Conservation (phyloP, 2,888 invertebrate species). For the Epinotia bilunana region DNA sequence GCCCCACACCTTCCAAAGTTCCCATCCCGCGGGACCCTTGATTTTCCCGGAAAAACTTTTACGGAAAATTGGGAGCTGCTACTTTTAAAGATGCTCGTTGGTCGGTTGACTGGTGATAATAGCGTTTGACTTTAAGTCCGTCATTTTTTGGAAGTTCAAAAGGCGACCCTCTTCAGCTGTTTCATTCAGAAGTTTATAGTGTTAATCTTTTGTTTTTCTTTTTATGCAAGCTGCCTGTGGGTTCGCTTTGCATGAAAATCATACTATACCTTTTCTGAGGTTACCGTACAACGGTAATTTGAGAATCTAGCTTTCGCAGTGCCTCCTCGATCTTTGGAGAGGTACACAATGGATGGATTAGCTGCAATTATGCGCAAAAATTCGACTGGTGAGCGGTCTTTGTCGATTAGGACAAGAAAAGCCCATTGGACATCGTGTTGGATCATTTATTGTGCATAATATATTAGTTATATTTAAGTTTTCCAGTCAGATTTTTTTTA, state of each 20-base stretch:
- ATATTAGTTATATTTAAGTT: too few relatives aligned
- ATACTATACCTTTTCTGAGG: too few relatives aligned
- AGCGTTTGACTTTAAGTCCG: slow-evolving; percentile 21
- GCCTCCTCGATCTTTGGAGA: too few relatives aligned
- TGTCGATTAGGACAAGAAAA: too few relatives aligned
- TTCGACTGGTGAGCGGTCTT: too few relatives aligned
- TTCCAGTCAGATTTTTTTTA: too few relatives aligned
- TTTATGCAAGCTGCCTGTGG: not conserved
- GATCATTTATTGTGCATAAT: too few relatives aligned
- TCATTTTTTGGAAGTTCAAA: slow-evolving; percentile 5
- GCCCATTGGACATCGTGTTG: too few relatives aligned
- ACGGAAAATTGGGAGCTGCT: slow-evolving; percentile 18
- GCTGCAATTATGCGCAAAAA: too few relatives aligned
- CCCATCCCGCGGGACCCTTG: slow-evolving; percentile 17
- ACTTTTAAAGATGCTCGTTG: slow-evolving; percentile 25
- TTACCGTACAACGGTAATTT: too few relatives aligned
- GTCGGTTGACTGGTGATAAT: slow-evolving; percentile 21
- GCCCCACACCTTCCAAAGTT: slow-evolving; percentile 18
- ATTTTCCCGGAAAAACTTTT: slow-evolving; percentile 20
- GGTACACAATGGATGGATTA: too few relatives aligned
- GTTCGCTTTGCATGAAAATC: not conserved
- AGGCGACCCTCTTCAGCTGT: not conserved
- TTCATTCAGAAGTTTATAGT: not conserved
- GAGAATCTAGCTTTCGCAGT: too few relatives aligned
- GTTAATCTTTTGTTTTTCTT: not conserved